Base-by-base conservation (phyloP, 2,888 invertebrate genomes). In the Nemapogon koenigi region DNA sequence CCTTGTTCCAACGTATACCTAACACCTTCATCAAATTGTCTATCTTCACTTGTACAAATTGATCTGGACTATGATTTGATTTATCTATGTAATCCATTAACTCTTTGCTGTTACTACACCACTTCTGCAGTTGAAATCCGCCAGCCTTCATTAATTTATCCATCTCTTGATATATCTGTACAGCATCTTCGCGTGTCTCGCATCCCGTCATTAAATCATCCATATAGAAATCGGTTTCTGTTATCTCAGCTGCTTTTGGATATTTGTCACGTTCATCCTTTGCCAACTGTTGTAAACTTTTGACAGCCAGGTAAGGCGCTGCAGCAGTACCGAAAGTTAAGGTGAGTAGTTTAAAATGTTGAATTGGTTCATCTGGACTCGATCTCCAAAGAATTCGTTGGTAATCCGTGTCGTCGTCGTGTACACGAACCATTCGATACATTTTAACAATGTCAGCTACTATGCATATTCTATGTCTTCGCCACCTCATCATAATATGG, bases 41-140 rank as follows among this genome's bases (percentile, higher is more conserved):
- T 14, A 36, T 15, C 28, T 46, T 49, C 10, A 50, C 13, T 39
- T 43, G 22, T 2, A 42, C 11, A 3, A 35, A 27, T 16, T 31
- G n/a, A 14, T 19, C 28, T 36, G 10, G n/a, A 14, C 32, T 10
- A 2, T 11, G 26, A 30, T 27, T 11, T 32, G 16, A 15, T 27
- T 28, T 16, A 30, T 35, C n/a, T 22, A 41, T 42, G 6, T 31
- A 32, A 29, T 40, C 17, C 30, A 45, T 30, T 15, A 42, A 42
- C 32, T 43, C 46, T 25, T 41, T 43, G 14, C 39, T 38, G 29
- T 50, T 48, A 1, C 43, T 47, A 3, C 8, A 41, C 53, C 51
- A 55, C 38, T 59, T 53, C 15, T 55, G 48, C 3, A 59, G 37
- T 3, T 45, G 30, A 40, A 61, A 59, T 0, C 58, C 55, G 3